These are phyloP conservation scores for Philonicus albiceps DNA, from an alignment of 2,888 invertebrate species.

Conservation along the genomic window DNA sequence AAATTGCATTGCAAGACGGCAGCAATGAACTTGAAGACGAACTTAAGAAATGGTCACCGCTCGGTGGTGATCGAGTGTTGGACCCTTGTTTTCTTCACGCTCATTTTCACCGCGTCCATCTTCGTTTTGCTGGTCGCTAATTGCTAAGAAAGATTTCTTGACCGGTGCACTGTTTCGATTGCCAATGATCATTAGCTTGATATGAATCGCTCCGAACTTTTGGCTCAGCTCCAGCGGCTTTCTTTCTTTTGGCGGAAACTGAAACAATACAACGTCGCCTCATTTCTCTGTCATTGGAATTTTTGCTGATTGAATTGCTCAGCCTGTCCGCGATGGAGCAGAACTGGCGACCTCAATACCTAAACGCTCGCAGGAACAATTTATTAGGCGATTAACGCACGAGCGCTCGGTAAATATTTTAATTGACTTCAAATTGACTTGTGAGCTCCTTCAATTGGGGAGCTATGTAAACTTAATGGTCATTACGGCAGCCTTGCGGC, in stretches of 20 bases:
- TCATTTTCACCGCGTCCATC: slow-evolving; percentile 4
- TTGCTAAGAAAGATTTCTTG: background rate
- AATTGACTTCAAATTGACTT: background rate
- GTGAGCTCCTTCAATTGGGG: background rate
- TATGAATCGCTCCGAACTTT: background rate
- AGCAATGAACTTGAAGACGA: slow-evolving; percentile 9
- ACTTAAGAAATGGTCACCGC: background rate
- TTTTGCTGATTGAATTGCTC: background rate
- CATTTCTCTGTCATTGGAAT: slow-evolving; percentile 10
- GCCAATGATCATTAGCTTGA: background rate
- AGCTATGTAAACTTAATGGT: background rate
- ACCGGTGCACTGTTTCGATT: background rate
- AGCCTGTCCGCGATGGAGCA: background rate
- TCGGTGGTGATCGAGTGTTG: background rate
- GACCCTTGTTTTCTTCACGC: background rate
- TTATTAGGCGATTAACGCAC: slow-evolving; percentile 23
- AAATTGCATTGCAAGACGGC: background rate
- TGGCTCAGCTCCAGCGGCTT: background rate
- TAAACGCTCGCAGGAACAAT: background rate
- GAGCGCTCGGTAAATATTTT: slow-evolving; percentile 8
- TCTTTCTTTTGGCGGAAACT: slow-evolving; percentile 6
- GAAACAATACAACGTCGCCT: background rate
- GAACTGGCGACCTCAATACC: background rate
- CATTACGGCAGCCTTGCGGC: background rate
- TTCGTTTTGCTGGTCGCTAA: background rate